Percentiles rank a stretch among this genome's conserved stretches.
Evolutionary conservation across 2,113 vertebrate genomes (phyloP).

Genomic region (Brachionichthys hirsutus): DNA sequence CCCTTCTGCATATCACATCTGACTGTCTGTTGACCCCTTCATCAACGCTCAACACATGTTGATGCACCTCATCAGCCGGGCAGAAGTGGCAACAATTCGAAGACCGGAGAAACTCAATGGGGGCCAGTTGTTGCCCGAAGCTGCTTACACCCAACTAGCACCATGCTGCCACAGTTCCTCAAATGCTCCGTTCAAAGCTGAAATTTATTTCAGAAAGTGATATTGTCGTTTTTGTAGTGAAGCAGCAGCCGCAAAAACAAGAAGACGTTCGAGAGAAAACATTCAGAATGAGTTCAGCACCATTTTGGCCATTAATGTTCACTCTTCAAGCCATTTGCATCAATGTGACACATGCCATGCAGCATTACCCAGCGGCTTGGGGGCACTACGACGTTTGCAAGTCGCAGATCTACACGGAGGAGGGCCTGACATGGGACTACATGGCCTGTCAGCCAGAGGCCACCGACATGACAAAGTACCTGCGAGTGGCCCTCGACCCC

Average conservation of each 20-base stretch:
- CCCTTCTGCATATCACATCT: slow-evolving; percentile 31
- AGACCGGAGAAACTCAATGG: slow-evolving; percentile 40
- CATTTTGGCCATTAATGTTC: slow-evolving; percentile 89
- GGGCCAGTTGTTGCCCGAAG: slow-evolving; percentile 48
- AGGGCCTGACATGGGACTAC: slow-evolving; percentile 98
- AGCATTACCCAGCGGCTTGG: slow-evolving; percentile 94
- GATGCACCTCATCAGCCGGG: slow-evolving; percentile 41
- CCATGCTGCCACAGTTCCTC: slow-evolving; percentile 52
- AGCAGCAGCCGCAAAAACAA: slow-evolving; percentile 11
- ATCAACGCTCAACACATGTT: slow-evolving; percentile 33
- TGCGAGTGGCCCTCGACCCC: slow-evolving; percentile 93
- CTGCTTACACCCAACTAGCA: slow-evolving; percentile 34
- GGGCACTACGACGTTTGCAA: slow-evolving; percentile 98
- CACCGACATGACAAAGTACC: slow-evolving; percentile 95
- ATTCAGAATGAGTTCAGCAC: slow-evolving; percentile 56
- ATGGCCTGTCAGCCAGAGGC: slow-evolving; percentile 99
- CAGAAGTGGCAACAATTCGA: slow-evolving; percentile 27
- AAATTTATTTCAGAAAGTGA: slow-evolving; percentile 34
- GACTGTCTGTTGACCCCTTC: slow-evolving; percentile 53
- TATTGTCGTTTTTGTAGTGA: slow-evolving; percentile 9
- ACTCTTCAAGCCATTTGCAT: slow-evolving; percentile 88
- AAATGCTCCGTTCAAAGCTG: slow-evolving; percentile 31
- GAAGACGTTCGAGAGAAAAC: slow-evolving; percentile 5
- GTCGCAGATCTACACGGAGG: slow-evolving; percentile 95
- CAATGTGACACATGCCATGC: slow-evolving; percentile 85